These are phyloP conservation scores for Cataglyphis albicans DNA, from an alignment of 2,888 invertebrate genomes.

Conservation along the genomic window DNA sequence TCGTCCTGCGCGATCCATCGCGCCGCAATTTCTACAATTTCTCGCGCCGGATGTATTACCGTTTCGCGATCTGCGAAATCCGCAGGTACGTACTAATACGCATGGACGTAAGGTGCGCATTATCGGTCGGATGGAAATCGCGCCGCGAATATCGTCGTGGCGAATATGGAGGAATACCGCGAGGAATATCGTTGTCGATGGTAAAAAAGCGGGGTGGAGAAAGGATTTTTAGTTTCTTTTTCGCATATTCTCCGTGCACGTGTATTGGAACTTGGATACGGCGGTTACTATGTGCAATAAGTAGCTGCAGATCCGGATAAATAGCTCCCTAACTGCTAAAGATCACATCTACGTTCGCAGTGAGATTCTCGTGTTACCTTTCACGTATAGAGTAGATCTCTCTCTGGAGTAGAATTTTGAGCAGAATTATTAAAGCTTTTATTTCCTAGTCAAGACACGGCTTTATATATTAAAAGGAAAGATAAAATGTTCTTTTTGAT, in stretches of 20 bases:
- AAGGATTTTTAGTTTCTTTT: background rate
- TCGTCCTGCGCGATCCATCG: constrained; percentile 21
- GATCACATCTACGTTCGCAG: constrained; percentile 2
- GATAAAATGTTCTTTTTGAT: background rate
- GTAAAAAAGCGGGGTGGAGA: background rate
- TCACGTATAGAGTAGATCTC: background rate
- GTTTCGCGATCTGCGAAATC: constrained; percentile 37
- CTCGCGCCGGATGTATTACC: constrained; percentile 20
- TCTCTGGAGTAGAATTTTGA: background rate
- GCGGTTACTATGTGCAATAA: constrained; percentile 27
- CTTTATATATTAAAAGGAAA: background rate
- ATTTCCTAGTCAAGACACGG: background rate
- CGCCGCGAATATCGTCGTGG: constrained; percentile 23
- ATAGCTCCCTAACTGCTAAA: constrained; percentile 4
- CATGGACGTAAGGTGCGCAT: constrained; percentile 43
- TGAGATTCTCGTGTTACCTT: constrained; percentile 8
- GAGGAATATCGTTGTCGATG: constrained; percentile 39
- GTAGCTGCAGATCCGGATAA: constrained; percentile 8
- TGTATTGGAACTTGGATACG: constrained; percentile 2
- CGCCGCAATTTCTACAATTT: constrained; percentile 33
- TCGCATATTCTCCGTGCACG: constrained; percentile 13
- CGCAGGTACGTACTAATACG: constrained; percentile 16
- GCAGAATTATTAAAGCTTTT: background rate
- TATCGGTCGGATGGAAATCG: constrained; percentile 43
- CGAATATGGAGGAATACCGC: constrained; percentile 38